These are phyloP conservation scores for Pelobates cultripes DNA, from an alignment of 2,797 vertebrate species.

Conservation along the genomic window DNA sequence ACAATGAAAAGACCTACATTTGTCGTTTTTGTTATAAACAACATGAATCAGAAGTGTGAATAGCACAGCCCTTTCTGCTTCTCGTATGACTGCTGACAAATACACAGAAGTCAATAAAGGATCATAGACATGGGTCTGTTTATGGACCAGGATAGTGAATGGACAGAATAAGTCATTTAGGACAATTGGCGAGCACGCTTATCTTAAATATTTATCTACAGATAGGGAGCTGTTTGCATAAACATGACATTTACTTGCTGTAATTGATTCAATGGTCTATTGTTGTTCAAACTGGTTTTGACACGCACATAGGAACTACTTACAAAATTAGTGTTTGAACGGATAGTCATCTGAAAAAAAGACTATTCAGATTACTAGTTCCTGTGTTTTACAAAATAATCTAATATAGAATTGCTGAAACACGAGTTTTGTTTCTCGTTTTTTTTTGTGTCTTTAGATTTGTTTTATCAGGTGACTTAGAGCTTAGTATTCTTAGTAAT, in stretches of 20 bases:
- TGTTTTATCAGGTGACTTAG: no score
- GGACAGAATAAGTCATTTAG: constrained; percentile 59
- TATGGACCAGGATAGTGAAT: constrained; percentile 52
- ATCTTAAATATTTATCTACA: constrained; percentile 58
- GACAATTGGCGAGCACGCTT: constrained; percentile 59
- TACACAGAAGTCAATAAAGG: constrained; percentile 59
- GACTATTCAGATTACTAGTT: no score
- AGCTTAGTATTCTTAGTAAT: no score
- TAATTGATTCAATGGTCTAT: constrained; percentile 13
- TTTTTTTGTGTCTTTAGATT: no score
- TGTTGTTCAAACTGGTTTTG: constrained; percentile 15
- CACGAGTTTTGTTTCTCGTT: no score
- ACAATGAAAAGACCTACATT: constrained; percentile 57
- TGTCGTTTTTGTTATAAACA: constrained; percentile 46
- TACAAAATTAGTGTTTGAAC: not conserved
- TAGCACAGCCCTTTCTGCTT: constrained; percentile 56
- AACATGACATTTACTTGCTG: constrained; percentile 50
- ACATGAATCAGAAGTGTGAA: constrained; percentile 57
- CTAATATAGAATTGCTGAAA: no score
- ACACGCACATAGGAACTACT: not conserved
- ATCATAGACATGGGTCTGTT: constrained; percentile 64
- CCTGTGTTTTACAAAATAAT: no score
- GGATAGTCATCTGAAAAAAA: no score
- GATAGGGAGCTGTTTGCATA: constrained; percentile 57
- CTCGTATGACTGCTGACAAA: constrained; percentile 62